Conservation (phyloP, 2,113 vertebrate genomes). For the Salminus brasiliensis region DNA sequence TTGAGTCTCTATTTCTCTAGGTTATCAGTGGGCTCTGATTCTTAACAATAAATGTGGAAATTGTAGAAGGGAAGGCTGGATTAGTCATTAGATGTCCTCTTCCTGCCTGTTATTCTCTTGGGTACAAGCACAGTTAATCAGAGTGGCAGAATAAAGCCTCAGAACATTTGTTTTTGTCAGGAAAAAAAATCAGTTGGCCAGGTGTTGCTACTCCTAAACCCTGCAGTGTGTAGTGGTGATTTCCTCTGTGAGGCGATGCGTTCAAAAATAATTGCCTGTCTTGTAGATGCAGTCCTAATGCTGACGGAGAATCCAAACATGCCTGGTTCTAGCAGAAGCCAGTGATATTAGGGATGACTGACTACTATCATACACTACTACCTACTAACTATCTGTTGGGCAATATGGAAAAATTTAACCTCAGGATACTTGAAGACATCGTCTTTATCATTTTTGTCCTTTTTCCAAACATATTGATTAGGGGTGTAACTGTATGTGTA, state of each 20-base stretch:
- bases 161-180: background rate
- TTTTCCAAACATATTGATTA: no score
- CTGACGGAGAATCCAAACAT: background rate
- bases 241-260: slow-evolving; percentile 13
- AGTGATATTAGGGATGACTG: no score
- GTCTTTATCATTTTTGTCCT: no score
- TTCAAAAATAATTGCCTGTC: slow-evolving; percentile 24
- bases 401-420: no score
- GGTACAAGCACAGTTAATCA: slow-evolving; percentile 45
- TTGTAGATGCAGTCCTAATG: background rate
- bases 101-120: slow-evolving; percentile 36
- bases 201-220: background rate
- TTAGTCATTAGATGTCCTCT: slow-evolving; percentile 46
- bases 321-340: background rate
- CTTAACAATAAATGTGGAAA: slow-evolving; percentile 31
- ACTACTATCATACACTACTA: no score
- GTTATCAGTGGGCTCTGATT: slow-evolving; percentile 12
- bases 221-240: slow-evolving; percentile 2
- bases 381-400: no score
- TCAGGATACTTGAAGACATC: no score
- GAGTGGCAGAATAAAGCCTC: slow-evolving; percentile 31
- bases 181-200: slow-evolving; percentile 13
- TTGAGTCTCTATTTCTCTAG: slow-evolving; percentile 11
- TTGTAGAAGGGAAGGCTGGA: slow-evolving; percentile 29
- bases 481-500: no score